Percentiles rank a stretch among this genome's conserved stretches.
These are phyloP conservation scores for Sinelater perroti DNA, from an alignment of 2,888 invertebrate species.

Conservation along the genomic window DNA sequence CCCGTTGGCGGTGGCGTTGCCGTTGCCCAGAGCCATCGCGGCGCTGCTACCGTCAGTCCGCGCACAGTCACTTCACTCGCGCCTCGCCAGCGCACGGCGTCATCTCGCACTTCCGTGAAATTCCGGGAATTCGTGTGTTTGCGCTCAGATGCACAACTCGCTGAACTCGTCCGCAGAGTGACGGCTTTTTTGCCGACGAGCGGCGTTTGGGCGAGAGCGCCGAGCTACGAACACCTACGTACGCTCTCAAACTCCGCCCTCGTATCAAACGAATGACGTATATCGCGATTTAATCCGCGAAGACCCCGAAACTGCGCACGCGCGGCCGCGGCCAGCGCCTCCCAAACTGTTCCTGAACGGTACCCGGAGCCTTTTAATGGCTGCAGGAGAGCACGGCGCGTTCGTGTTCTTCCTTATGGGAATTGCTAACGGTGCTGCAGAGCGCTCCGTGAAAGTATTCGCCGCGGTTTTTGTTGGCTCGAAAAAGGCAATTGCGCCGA, in stretches of 20 bases:
- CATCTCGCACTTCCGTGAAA: slow-evolving; percentile 22
- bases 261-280: neutral
- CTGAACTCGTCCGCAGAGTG: slow-evolving; percentile 46
- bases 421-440: neutral
- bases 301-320: too few species aligned
- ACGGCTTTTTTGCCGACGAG: slow-evolving; percentile 41
- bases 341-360: neutral
- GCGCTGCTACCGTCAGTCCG: neutral
- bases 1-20: slow-evolving; percentile 57
- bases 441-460: slow-evolving; percentile 8
- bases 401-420: slow-evolving; percentile 11
- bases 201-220: slow-evolving; percentile 10
- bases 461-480: neutral
- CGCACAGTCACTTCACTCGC: slow-evolving; percentile 13
- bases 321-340: slow-evolving; percentile 1
- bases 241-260: neutral
- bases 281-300: neutral
- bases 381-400: neutral
- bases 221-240: neutral
- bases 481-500: neutral
- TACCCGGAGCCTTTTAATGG: slow-evolving; percentile 12
- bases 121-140: slow-evolving; percentile 28
- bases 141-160: slow-evolving; percentile 44
- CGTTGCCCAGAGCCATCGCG: slow-evolving; percentile 60
- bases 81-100: slow-evolving; percentile 9